phyloP scores from a whole-genome alignment of 2,888 invertebrate genomes.

The Branchellion lobata region DNA sequence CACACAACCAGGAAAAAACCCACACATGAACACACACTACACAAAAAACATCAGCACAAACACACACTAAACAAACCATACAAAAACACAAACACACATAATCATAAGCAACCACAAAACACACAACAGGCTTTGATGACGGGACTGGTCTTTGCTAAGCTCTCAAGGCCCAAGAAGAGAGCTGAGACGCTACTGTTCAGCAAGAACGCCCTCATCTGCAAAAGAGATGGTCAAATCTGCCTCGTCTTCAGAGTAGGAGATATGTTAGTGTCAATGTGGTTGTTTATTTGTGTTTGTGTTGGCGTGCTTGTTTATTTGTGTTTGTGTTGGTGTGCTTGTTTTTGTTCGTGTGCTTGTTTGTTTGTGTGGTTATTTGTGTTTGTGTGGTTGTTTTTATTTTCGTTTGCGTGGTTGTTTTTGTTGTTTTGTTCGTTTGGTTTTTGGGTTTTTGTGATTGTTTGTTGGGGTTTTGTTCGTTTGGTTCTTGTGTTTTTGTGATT shows the following conservation, averaged over 20 bases:
- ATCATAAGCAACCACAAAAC: too few relatives aligned
- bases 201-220: constrained; percentile 85
- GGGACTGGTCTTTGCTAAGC: constrained; percentile 76
- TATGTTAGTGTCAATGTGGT: constrained; percentile 67
- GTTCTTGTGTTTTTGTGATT: too few relatives aligned
- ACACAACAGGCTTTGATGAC: constrained; percentile 60
- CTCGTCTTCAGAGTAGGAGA: constrained; percentile 93
- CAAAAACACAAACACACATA: neutral
- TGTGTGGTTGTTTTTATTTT: neutral
- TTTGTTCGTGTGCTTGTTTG: too few relatives aligned
- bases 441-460: too few relatives aligned
- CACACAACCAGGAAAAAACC: too few relatives aligned
- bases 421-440: too few relatives aligned
- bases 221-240: constrained; percentile 85
- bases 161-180: constrained; percentile 91
- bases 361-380: neutral
- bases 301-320: neutral
- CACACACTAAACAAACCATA: neutral
- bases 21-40: neutral
- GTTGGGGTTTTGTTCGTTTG: too few relatives aligned
- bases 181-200: constrained; percentile 93
- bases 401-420: too few relatives aligned
- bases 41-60: neutral
- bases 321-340: too few relatives aligned
- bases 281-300: neutral